Evolutionary conservation across 2,797 vertebrate species (phyloP).

Genomic region (Acomys russatus): DNA sequence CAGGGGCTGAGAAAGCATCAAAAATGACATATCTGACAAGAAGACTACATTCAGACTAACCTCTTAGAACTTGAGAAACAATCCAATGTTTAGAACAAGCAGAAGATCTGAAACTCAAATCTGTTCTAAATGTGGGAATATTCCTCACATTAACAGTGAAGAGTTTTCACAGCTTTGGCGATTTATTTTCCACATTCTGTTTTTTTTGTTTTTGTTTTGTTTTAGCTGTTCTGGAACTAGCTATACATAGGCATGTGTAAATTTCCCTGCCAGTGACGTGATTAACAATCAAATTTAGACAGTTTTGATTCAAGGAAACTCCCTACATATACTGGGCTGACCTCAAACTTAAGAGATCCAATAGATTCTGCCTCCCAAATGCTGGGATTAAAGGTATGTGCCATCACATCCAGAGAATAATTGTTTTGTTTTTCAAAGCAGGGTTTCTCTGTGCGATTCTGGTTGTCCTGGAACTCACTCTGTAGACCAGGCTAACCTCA

Average conservation of each 20-base stretch:
- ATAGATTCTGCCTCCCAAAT: too few species aligned
- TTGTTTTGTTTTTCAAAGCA: too few species aligned
- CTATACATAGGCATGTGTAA: too few species aligned
- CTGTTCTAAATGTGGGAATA: conserved; percentile 31
- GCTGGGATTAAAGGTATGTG: too few species aligned
- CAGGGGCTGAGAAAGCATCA: neutral
- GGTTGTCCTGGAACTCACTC: neutral
- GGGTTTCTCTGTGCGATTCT: neutral
- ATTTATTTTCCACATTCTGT: neutral
- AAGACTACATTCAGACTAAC: neutral
- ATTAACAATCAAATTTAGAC: too few species aligned
- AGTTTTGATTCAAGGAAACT: too few species aligned
- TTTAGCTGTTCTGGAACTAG: neutral
- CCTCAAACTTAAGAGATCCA: too few species aligned
- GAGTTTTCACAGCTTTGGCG: neutral
- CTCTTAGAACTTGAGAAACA: neutral
- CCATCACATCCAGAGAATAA: too few species aligned
- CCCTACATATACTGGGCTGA: too few species aligned
- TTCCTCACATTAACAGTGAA: neutral
- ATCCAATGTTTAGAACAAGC: neutral
- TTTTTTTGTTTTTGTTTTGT: neutral
- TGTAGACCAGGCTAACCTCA: neutral
- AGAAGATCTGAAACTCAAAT: conserved; percentile 33
- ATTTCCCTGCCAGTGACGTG: too few species aligned
- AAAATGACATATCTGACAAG: neutral